Base-by-base conservation (phyloP, 2,888 invertebrate genomes). In the Campoletis raptor region DNA sequence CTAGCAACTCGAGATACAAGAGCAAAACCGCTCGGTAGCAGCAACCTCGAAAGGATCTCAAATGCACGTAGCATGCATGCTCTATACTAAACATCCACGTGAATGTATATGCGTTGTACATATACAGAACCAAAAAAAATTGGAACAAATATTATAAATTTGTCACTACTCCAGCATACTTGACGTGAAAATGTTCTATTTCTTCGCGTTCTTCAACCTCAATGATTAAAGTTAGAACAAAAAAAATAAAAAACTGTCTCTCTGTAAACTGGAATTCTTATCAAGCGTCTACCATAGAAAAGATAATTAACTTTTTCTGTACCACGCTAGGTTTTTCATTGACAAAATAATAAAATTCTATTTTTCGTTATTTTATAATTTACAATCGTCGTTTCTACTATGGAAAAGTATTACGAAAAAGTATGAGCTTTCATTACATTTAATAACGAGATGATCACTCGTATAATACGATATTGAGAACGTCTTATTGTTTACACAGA, bases 11-110 rank as follows among this genome's bases (percentile, higher is more conserved):
- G 66, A 72, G 36, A 66, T 73, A 70, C 40, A 78, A 42, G 61
- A 30, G 54, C 45, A 57, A 83, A 86, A 74, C 52, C 81, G 52
- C 78, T 85, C 48, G 74, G 79, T 66, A n/a, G 15, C 0, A 45
- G 21, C 73, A 74, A 74, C 81, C 61, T 85, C 76, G 66, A 42
- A 61, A 54, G 64, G 61, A 83, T 54, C 81, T 74, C 73, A 48
- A 77, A 83, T 76, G 52, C 73, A 40, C 57, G 37, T 36, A 45
- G 64, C 64, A 64, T 45, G 18, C 12, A 45, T 21, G 74, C 42
- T 40, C 15, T 40, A 15, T 69, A 42, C 7, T 66, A 66, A 7
- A 66, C 12, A 64, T 52, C 18, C 48, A 42, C 45, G 1, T 18
- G 30, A 45, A 30, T 70, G 70, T 18, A 40, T 67, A 30, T 36